These are phyloP conservation scores for Cryptocheilus praepositus DNA, from an alignment of 2,888 invertebrate genomes.

Conservation along the genomic window DNA sequence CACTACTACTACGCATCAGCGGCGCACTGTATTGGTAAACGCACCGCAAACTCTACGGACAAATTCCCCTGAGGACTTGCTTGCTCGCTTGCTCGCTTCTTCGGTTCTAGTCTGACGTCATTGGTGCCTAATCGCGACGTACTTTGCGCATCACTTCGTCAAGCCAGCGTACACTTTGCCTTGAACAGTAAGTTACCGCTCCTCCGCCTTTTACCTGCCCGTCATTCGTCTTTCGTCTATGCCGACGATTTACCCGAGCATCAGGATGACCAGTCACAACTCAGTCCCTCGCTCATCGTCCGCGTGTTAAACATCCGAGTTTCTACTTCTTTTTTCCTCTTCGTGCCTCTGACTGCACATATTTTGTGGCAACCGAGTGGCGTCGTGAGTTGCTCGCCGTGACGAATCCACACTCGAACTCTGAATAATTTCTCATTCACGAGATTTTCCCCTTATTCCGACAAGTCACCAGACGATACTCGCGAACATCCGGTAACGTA, in stretches of 20 bases:
- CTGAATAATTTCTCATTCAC: not conserved
- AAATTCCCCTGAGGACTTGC: slow-evolving; percentile 27
- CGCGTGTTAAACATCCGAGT: not conserved
- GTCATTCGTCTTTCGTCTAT: slow-evolving; percentile 3
- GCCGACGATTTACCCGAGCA: slow-evolving; percentile 5
- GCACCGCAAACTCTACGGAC: slow-evolving; percentile 36
- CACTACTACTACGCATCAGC: not conserved
- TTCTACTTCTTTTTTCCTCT: not conserved
- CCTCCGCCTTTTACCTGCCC: not conserved
- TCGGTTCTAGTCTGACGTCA: slow-evolving; percentile 64
- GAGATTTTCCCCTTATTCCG: slow-evolving; percentile 3
- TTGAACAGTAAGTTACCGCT: slow-evolving; percentile 16
- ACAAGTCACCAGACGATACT: too few relatives aligned
- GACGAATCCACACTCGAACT: not conserved
- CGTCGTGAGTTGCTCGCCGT: too few relatives aligned
- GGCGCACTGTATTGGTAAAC: slow-evolving; percentile 38
- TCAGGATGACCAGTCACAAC: too few relatives aligned
- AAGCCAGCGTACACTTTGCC: slow-evolving; percentile 11
- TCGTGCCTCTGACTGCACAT: too few relatives aligned
- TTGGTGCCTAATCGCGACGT: slow-evolving; percentile 66
- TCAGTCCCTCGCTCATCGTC: too few relatives aligned
- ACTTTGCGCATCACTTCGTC: slow-evolving; percentile 48
- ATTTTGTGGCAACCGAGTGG: too few relatives aligned
- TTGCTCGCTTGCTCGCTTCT: slow-evolving; percentile 39
- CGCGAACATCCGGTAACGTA: too few relatives aligned